Percentiles rank a stretch among this genome's conserved stretches.
phyloP scores from a whole-genome alignment of 2,113 vertebrate species.

The Lethenteron reissneri region DNA sequence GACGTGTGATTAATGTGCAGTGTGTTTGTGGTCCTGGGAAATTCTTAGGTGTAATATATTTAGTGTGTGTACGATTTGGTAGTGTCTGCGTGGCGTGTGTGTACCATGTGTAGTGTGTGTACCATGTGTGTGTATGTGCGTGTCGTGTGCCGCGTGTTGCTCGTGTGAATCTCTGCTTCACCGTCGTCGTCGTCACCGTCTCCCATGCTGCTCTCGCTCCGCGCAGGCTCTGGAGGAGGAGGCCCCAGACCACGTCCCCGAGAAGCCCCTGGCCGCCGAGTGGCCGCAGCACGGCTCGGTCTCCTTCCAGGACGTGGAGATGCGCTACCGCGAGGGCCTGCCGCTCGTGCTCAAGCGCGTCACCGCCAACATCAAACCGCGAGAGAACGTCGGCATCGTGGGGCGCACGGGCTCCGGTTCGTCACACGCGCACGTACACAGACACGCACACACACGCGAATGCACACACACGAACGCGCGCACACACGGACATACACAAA shows the following conservation, averaged over 20 bases:
- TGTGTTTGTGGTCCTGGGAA: background rate
- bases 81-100: too few relatives aligned
- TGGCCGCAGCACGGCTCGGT: slow-evolving; percentile 75
- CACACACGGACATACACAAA: too few relatives aligned
- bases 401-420: slow-evolving; percentile 69
- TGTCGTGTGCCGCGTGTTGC: too few relatives aligned
- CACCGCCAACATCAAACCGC: slow-evolving; percentile 57
- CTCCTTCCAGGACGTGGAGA: slow-evolving; percentile 49
- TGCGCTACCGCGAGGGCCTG: slow-evolving; percentile 64
- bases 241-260: slow-evolving; percentile 58
- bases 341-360: slow-evolving; percentile 67
- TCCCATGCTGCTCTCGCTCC: slow-evolving; percentile 9
- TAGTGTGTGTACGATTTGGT: too few relatives aligned
- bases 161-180: too few relatives aligned
- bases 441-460: background rate
- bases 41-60: background rate
- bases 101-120: too few relatives aligned
- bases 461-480: background rate
- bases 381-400: slow-evolving; percentile 73
- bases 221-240: slow-evolving; percentile 58
- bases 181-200: too few relatives aligned
- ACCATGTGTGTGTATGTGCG: too few relatives aligned
- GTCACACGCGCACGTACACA: slow-evolving; percentile 4
- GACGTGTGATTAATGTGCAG: background rate
- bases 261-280: slow-evolving; percentile 39